phyloP scores from a whole-genome alignment of 2,113 vertebrate species.

The Sturnus vulgaris region DNA sequence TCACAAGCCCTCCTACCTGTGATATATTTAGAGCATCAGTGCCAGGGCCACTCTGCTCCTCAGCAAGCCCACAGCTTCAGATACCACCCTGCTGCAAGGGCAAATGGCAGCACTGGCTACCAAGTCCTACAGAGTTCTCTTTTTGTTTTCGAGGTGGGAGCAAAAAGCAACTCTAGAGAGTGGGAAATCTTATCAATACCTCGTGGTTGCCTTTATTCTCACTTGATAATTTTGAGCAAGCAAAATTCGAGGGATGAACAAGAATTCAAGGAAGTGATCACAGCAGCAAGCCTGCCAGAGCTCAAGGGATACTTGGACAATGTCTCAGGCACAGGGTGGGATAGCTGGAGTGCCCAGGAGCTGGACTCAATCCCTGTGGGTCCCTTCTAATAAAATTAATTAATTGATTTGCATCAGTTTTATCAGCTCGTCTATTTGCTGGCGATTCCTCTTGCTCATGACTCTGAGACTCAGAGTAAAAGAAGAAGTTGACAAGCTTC shows the following conservation, averaged over 20 bases:
- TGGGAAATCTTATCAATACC: background rate
- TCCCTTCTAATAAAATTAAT: background rate
- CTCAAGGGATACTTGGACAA: background rate
- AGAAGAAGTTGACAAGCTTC: background rate
- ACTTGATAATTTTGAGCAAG: background rate
- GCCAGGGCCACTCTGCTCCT: background rate
- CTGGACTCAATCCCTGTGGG: accelerated
- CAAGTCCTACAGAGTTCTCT: too few species aligned
- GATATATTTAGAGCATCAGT: background rate
- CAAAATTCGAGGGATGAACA: background rate
- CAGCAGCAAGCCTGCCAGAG: background rate
- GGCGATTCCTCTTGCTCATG: background rate
- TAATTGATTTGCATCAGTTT: background rate
- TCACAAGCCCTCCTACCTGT: background rate
- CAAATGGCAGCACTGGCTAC: background rate
- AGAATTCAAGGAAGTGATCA: background rate
- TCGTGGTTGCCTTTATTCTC: background rate
- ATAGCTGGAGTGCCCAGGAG: background rate
- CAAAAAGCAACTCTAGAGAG: background rate
- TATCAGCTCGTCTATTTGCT: background rate
- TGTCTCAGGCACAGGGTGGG: background rate
- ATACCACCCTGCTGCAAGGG: too few species aligned
- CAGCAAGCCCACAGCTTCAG: background rate
- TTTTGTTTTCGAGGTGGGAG: accelerated
- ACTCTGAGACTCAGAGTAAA: background rate